Base-by-base conservation (phyloP, 2,888 invertebrate genomes). In the Acleris literana region DNA sequence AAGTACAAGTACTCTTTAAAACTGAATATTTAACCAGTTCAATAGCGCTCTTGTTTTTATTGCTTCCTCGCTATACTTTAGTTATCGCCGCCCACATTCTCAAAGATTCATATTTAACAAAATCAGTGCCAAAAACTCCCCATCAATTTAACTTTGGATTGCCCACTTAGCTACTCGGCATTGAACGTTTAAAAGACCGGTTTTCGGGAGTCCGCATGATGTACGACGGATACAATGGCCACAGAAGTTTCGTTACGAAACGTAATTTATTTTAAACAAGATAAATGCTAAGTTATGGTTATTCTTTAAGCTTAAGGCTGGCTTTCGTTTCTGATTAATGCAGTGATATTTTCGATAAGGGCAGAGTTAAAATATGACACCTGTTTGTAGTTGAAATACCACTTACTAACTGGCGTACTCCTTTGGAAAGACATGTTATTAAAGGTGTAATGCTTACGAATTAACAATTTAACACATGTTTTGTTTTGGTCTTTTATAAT, bases 21-120 rank as follows among this genome's bases (percentile, higher is more conserved):
- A 62, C 62, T 56, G 56, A 66, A 66, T 61, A 62, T 48, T 46
- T 20, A 66, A 66, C 66, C 57, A 33, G 66, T 66, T 66, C 39
- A 56, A 57, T 52, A 56, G 33, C 49, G 52, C 66, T 48, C 66
- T 55, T 57, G 61, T 66, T 66, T 65, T 66, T 66, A 61, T 61
- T 39, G 52, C 57, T 66, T 61, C 61, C 66, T 62, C 61, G 56
- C 62, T 62, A 57, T 56, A 39, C 39, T 39, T 66, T 53, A 25
- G 48, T 59, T 64, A 25, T 54, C 46, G 25, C 46, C 66, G 25
- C 66, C 66, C 66, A 66, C 62, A 62, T 66, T 66, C 52, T 22
- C 53, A 62, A 61, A 33, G 61, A 61, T 52, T 48, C 62, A 52
- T 48, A 48, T 62, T 39, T 13, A 11, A 39, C 39, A 9, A 39